Evolutionary conservation across 2,888 invertebrate species (phyloP).

Genomic region (Camptogramma bilineatum): DNA sequence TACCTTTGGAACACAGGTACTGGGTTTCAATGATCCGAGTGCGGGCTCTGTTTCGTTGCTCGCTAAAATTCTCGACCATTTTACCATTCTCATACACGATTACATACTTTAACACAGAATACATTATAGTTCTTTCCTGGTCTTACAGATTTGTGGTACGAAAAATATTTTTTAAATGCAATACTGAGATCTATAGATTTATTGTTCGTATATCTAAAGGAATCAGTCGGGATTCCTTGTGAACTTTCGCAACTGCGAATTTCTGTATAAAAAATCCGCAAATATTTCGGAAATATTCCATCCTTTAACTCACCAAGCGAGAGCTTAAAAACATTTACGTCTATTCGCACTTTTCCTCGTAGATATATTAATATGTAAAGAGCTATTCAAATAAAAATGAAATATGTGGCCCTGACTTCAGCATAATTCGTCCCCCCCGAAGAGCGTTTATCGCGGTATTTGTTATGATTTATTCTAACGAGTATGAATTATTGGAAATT

Average conservation of each 20-base stretch:
- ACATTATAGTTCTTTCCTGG: background rate
- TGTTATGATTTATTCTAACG: slow-evolving; percentile 35
- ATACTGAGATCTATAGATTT: background rate
- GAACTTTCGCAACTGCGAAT: background rate
- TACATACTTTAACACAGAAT: background rate
- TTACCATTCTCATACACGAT: background rate
- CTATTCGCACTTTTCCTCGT: slow-evolving; percentile 41
- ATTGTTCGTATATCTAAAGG: too few relatives aligned
- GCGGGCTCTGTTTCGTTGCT: slow-evolving; percentile 1
- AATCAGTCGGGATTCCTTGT: too few relatives aligned
- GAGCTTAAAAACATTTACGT: slow-evolving; percentile 38
- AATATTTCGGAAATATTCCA: slow-evolving; percentile 20
- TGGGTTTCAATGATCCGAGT: slow-evolving; percentile 27
- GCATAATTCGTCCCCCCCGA: slow-evolving; percentile 39
- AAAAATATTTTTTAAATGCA: background rate
- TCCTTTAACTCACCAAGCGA: slow-evolving; percentile 20
- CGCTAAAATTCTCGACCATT: slow-evolving; percentile 15
- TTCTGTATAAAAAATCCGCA: slow-evolving; percentile 11
- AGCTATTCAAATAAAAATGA: slow-evolving; percentile 47
- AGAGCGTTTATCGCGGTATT: slow-evolving; percentile 41
- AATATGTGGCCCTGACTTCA: slow-evolving; percentile 43
- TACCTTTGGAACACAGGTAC: slow-evolving; percentile 44
- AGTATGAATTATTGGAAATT: slow-evolving; percentile 30
- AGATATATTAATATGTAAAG: slow-evolving; percentile 46
- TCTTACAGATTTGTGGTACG: background rate